Conservation (phyloP, 2,888 invertebrate species). For the Rhamnusium bicolor region DNA sequence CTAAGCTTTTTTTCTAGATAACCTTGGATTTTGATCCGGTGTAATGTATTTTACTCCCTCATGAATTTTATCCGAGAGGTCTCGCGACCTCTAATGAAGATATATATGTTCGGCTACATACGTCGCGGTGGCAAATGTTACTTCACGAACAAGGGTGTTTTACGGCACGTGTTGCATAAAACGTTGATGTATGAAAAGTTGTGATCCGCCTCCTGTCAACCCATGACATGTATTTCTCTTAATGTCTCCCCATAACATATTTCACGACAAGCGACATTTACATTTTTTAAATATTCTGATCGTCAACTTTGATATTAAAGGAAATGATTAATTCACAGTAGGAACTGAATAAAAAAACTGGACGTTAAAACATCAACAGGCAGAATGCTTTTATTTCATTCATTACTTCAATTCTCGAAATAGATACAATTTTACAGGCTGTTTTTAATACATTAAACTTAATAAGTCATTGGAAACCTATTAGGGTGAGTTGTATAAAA, state of each 20-base stretch:
- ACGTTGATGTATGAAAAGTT: slow-evolving; percentile 40
- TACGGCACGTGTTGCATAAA: slow-evolving; percentile 46
- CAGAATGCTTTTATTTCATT: background rate
- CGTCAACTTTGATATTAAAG: background rate
- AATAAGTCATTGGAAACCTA: no score
- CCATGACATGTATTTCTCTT: slow-evolving; percentile 43
- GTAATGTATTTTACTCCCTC: background rate
- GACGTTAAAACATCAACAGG: background rate
- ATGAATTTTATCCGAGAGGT: background rate
- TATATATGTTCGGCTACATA: slow-evolving; percentile 39
- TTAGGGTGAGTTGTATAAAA: no score
- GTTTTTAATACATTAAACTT: no score
- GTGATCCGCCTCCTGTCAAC: slow-evolving; percentile 30
- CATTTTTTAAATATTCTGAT: slow-evolving; percentile 16
- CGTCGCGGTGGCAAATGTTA: slow-evolving; percentile 26
- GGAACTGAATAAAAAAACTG: background rate
- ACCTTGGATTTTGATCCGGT: background rate
- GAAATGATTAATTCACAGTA: background rate
- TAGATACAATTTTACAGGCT: no score
- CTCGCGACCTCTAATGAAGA: slow-evolving; percentile 38
- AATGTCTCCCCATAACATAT: slow-evolving; percentile 43
- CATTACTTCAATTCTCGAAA: no score
- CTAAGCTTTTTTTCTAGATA: no score
- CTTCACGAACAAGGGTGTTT: slow-evolving; percentile 36
- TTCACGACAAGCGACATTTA: slow-evolving; percentile 16